These are phyloP conservation scores for Tillus elongatus DNA, from an alignment of 2,888 invertebrate species.

Conservation along the genomic window DNA sequence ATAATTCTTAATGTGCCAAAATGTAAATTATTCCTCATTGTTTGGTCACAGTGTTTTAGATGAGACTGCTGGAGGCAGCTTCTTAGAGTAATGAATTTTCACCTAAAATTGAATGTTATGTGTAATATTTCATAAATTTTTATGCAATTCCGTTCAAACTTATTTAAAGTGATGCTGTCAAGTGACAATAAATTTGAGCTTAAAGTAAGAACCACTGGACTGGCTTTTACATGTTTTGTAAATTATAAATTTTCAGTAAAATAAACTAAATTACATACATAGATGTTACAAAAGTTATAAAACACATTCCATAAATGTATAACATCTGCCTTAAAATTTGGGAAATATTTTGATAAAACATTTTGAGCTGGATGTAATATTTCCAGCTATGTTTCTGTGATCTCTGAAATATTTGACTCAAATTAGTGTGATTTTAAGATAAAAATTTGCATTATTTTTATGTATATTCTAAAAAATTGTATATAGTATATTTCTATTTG, in stretches of 20 bases:
- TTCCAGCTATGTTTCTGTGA: conserved; percentile 43
- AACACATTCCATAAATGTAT: conserved; percentile 28
- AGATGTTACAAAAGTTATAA: conserved; percentile 6
- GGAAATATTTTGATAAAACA: conserved; percentile 24
- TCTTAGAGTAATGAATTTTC: conserved; percentile 29
- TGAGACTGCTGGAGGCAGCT: conserved; percentile 30
- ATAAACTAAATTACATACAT: background rate
- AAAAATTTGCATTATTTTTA: conserved; percentile 14
- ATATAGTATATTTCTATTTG: too few relatives aligned
- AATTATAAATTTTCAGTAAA: background rate
- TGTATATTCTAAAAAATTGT: conserved; percentile 13
- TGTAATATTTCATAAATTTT: conserved; percentile 20
- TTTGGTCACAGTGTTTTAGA: conserved; percentile 19
- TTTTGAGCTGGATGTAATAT: conserved; percentile 24
- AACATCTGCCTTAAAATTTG: conserved; percentile 23
- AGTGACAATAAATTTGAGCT: conserved; percentile 5
- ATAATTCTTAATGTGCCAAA: conserved; percentile 17
- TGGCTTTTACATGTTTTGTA: background rate
- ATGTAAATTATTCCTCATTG: conserved; percentile 6
- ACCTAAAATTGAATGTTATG: conserved; percentile 17
- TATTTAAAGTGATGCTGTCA: conserved; percentile 9
- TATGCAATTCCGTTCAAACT: too few relatives aligned
- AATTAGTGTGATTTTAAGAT: conserved; percentile 35
- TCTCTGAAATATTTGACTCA: conserved; percentile 39
- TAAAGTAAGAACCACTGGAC: background rate